Percentiles rank a stretch among this genome's conserved stretches.
These are phyloP conservation scores for Harpalus rubripes DNA, from an alignment of 2,888 invertebrate genomes.

Conservation along the genomic window DNA sequence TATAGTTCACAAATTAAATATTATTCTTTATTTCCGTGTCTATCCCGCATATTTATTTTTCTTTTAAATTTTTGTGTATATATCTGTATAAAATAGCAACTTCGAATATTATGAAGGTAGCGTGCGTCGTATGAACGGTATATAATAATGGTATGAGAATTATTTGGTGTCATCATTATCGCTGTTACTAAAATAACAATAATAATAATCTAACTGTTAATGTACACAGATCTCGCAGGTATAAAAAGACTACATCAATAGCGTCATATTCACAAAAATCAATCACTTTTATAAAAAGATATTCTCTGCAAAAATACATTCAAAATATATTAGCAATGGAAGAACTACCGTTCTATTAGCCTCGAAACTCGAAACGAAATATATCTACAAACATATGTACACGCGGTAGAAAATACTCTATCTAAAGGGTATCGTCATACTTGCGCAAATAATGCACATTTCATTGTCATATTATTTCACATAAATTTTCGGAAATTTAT, in stretches of 20 bases:
- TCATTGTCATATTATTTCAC: too few relatives aligned
- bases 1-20: too few relatives aligned
- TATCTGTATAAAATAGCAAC: too few relatives aligned
- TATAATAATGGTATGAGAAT: conserved; percentile 19
- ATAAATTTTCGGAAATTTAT: too few relatives aligned
- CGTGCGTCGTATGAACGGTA: not conserved
- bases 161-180: conserved; percentile 65
- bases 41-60: too few relatives aligned
- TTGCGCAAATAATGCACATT: not conserved
- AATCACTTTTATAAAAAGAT: conserved; percentile 62
- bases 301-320: conserved; percentile 57
- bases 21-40: too few relatives aligned
- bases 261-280: conserved; percentile 62
- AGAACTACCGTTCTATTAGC: conserved; percentile 57
- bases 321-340: conserved; percentile 60
- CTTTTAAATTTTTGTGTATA: too few relatives aligned
- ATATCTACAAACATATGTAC: conserved; percentile 55
- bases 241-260: conserved; percentile 62
- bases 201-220: conserved; percentile 47
- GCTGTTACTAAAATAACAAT: conserved; percentile 54
- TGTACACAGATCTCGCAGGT: conserved; percentile 52
- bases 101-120: not conserved
- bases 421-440: not conserved
- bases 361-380: conserved; percentile 14
- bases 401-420: conserved; percentile 38